Base-by-base conservation (phyloP, 2,113 vertebrate genomes). In the Zosterops japonicus region DNA sequence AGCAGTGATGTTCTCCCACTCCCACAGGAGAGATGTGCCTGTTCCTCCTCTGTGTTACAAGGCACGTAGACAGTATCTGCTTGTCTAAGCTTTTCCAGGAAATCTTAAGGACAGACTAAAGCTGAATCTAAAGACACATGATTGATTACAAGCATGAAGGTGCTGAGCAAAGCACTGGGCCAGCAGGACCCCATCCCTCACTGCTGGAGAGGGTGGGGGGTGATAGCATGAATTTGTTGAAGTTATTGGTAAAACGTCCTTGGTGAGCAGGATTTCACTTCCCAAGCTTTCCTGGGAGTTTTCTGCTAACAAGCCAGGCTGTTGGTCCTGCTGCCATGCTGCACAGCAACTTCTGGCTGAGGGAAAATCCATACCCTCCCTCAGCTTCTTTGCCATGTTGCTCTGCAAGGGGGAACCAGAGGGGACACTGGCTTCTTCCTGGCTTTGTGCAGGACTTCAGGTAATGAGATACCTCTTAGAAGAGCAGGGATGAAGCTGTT, bases 1-100 rank as follows among this genome's bases (percentile, higher is more conserved):
- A 74, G 27, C 68, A 60, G 44, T 0, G 0, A 29, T 22, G 28
- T 18, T 46, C 46, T 74, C n/a, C 41, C 5, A 3, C 3, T 16
- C 60, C 46, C 36, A 2, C 1, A 20, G 90, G 20, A 41, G 59
- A 68, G 33, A 11, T 8, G 29, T 18, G n/a, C 24, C 69, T 3
- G 7, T 2, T 68, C 27, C 42, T 83, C 27, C 21, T 8, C 86
- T 75, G 33, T 4, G 10, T 29, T 46, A 46, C 56, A 46, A 42
- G 50, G 42, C 79, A 50, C 0, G 0, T 3, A 36, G 28, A 8
- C 29, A 22, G 33, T n/a, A 15, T 29, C 69, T 87, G 55, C 68
- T 74, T 22, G 21, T 49, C 56, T 69, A 35, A 87, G 64, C 33
- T 49, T 74, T 81, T 72, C 47, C 56, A 61, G 65, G 17, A 49